Percentiles rank a stretch among this genome's conserved stretches.
Conservation (phyloP, 2,888 invertebrate species). For the Eupithecia pulchellata region DNA sequence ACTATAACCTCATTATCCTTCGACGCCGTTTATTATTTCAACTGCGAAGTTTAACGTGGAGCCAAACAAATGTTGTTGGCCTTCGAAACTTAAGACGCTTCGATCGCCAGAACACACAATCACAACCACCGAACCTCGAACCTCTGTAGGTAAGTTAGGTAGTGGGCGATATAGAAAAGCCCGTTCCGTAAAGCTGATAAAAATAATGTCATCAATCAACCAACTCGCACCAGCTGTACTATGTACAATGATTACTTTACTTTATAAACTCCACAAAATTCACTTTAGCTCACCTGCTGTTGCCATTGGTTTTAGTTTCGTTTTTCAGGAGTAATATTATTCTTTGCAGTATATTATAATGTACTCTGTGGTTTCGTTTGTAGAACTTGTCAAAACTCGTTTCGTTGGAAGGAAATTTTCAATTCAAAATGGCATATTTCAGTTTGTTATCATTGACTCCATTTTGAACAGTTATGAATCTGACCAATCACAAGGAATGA, state of each 20-base stretch:
- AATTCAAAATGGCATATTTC: conserved; percentile 28
- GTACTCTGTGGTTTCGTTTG: conserved; percentile 6
- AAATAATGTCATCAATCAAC: conserved; percentile 1
- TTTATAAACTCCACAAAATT: conserved; percentile 11
- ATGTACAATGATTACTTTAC: conserved; percentile 35
- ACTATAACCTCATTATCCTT: conserved; percentile 9
- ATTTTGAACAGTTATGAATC: neutral
- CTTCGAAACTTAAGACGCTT: conserved; percentile 35
- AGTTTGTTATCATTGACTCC: neutral
- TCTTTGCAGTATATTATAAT: no score
- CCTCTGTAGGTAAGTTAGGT: neutral
- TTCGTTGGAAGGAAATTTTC: conserved; percentile 31
- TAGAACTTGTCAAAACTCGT: conserved; percentile 45
- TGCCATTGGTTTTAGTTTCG: no score
- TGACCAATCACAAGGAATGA: conserved; percentile 3
- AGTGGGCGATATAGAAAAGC: neutral
- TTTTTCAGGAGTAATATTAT: no score
- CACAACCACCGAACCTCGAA: neutral
- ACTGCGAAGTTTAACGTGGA: neutral
- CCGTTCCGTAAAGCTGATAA: neutral
- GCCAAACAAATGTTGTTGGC: conserved; percentile 29
- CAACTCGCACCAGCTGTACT: conserved; percentile 28
- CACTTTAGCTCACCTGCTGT: conserved; percentile 45
- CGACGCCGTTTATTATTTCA: neutral
- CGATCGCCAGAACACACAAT: neutral